A percentile compares a stretch with the other conserved stretches of the same genome.
Evolutionary conservation across 1,140 invertebrate species (phyloP).

Genomic region (Acromyrmex charruanus): DNA sequence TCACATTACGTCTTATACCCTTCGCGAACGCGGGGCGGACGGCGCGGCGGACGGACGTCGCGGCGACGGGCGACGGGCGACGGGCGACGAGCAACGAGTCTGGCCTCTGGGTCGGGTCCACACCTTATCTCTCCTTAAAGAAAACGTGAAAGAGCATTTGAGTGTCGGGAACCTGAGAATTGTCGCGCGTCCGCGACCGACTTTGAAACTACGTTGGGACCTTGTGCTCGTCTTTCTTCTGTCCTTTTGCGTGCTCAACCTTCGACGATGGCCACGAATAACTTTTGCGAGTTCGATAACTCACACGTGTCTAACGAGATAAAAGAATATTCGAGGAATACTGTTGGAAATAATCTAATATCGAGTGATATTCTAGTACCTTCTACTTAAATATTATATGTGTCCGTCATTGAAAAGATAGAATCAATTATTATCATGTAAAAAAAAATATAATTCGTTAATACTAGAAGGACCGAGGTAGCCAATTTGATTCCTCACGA

Average conservation of each 20-base stretch:
- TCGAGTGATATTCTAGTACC: background rate
- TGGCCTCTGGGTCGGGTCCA: background rate
- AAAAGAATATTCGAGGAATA: background rate
- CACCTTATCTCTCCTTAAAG: slow-evolving; percentile 72
- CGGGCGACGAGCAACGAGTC: background rate
- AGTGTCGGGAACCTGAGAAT: slow-evolving; percentile 44
- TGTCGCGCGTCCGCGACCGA: slow-evolving; percentile 49
- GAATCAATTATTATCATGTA: background rate
- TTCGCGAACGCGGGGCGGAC: slow-evolving; percentile 4
- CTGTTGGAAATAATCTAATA: background rate
- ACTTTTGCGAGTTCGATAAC: background rate
- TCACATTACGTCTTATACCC: slow-evolving; percentile 68
- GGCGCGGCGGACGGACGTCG: slow-evolving; percentile 8
- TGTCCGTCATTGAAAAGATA: background rate
- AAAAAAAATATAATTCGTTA: background rate
- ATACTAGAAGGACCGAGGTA: no score
- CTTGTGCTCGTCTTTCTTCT: slow-evolving; percentile 18
- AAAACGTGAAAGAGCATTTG: slow-evolving; percentile 74
- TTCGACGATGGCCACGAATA: background rate
- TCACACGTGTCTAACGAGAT: background rate
- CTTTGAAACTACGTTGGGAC: slow-evolving; percentile 48
- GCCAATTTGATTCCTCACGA: no score
- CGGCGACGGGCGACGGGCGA: slow-evolving; percentile 30
- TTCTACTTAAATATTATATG: background rate
- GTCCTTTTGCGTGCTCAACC: background rate